Percentiles rank a stretch among this genome's conserved stretches.
These are phyloP conservation scores for Psilopogon haemacephalus DNA, from an alignment of 2,113 vertebrate species.

Conservation along the genomic window DNA sequence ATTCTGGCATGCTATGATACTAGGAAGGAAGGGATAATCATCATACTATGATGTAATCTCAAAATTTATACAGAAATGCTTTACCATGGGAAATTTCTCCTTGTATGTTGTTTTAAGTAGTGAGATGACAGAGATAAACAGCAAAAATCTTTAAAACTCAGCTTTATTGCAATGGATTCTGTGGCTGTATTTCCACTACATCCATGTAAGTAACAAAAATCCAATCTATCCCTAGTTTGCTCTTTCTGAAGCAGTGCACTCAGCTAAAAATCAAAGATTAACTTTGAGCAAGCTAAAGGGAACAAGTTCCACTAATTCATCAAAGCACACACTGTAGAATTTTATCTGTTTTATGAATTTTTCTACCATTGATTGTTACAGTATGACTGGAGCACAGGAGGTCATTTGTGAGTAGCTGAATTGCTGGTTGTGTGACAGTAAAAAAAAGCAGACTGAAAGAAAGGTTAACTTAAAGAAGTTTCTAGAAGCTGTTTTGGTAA, in stretches of 20 bases:
- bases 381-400: neutral
- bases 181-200: neutral
- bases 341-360: slow-evolving; percentile 39
- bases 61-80: neutral
- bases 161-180: neutral
- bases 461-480: slow-evolving; percentile 63
- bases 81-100: neutral
- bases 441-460: neutral
- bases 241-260: neutral
- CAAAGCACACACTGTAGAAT: neutral
- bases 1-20: neutral
- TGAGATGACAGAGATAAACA: neutral
- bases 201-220: neutral
- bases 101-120: neutral
- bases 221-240: neutral
- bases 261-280: slow-evolving; percentile 18
- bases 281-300: neutral
- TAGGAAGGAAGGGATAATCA: neutral
- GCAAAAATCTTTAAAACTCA: neutral
- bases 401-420: slow-evolving; percentile 45
- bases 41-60: neutral
- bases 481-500: slow-evolving; percentile 6
- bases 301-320: slow-evolving; percentile 4
- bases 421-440: slow-evolving; percentile 49
- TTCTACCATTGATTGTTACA: neutral